phyloP scores from a whole-genome alignment of 2,797 vertebrate genomes.

The Chromis chromis region DNA sequence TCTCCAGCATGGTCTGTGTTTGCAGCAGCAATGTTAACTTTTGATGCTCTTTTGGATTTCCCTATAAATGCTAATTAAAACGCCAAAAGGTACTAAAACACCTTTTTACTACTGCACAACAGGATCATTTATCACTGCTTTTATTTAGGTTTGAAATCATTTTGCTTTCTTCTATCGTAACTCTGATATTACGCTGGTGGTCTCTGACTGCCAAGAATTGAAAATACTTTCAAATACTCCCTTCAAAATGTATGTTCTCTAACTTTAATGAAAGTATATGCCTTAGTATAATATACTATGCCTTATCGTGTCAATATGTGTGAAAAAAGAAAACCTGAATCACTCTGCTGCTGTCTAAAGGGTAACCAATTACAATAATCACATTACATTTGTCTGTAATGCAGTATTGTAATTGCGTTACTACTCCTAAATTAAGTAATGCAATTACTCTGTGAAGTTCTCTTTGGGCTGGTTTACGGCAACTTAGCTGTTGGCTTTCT shows the following conservation, averaged over 20 bases:
- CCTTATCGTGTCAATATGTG: background rate
- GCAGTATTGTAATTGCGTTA: too few relatives aligned
- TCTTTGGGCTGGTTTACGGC: too few relatives aligned
- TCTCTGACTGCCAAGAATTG: background rate
- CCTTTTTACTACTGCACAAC: background rate
- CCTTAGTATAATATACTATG: background rate
- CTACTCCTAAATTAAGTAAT: too few relatives aligned
- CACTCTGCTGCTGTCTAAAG: background rate
- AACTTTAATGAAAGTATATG: constrained; percentile 13
- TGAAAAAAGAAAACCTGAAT: constrained; percentile 1
- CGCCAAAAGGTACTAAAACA: background rate
- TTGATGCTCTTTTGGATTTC: background rate
- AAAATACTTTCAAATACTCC: background rate
- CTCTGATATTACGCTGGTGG: background rate
- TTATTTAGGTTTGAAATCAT: background rate
- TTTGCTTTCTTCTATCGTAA: background rate
- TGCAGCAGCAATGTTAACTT: background rate
- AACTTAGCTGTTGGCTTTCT: too few relatives aligned
- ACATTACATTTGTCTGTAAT: too few relatives aligned
- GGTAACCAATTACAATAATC: too few relatives aligned
- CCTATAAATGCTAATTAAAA: background rate
- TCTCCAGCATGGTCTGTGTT: background rate
- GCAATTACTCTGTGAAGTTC: too few relatives aligned
- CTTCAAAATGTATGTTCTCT: constrained; percentile 4
- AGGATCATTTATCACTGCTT: background rate